These are phyloP conservation scores for Hylyphantes graminicola DNA, from an alignment of 1,140 invertebrate genomes.

Conservation along the genomic window DNA sequence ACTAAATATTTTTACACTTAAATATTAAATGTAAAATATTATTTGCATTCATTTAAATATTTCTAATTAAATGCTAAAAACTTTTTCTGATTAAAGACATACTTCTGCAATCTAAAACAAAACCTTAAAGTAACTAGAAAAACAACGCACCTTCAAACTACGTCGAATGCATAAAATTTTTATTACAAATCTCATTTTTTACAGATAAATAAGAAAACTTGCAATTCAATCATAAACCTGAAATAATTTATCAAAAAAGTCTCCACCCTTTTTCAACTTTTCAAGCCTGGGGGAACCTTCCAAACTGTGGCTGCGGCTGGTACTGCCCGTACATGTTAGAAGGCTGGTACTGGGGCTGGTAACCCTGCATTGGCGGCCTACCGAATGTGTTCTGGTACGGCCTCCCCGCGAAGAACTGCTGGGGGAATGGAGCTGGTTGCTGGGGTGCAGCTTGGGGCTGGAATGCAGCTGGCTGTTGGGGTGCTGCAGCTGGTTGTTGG, in stretches of 20 bases:
- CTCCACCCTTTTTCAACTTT: too few species aligned
- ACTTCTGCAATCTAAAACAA: too few species aligned
- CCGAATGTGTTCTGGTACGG: not conserved
- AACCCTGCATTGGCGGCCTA: not conserved
- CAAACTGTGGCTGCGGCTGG: slow-evolving; percentile 40
- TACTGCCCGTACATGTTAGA: slow-evolving; percentile 7
- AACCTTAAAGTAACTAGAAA: not conserved
- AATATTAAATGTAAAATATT: too few species aligned
- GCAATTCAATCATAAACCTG: too few species aligned
- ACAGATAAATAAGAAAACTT: too few species aligned
- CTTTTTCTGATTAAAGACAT: too few species aligned
- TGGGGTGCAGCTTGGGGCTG: not conserved
- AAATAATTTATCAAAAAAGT: too few species aligned
- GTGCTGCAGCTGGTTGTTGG: not conserved
- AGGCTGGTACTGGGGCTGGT: slow-evolving; percentile 31
- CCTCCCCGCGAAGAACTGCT: too few species aligned
- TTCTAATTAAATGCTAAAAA: too few species aligned
- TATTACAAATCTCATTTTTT: not conserved
- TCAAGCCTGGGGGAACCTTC: slow-evolving; percentile 9
- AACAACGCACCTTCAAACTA: not conserved
- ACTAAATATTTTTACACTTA: too few species aligned
- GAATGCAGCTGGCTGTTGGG: not conserved
- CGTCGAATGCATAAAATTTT: not conserved
- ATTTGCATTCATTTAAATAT: too few species aligned
- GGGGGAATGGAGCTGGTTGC: not conserved